These are phyloP conservation scores for Mustela lutreola DNA, from an alignment of 2,113 vertebrate species.

Conservation along the genomic window DNA sequence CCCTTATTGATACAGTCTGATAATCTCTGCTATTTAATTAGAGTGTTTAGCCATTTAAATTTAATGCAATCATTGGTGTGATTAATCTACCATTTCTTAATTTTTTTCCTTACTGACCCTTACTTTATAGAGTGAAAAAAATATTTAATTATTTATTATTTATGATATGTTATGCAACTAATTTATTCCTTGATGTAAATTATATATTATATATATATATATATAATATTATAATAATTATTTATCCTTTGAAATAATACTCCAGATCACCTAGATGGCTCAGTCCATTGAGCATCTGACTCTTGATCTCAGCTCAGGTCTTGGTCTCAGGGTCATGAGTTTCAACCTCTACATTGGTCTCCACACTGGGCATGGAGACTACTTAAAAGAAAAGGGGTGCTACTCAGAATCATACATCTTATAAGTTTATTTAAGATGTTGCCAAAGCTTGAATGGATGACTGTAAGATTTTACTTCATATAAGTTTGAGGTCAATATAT, in stretches of 20 bases:
- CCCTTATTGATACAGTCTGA: neutral
- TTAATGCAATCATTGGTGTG: neutral
- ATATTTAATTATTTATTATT: constrained; percentile 54
- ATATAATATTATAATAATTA: neutral
- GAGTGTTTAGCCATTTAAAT: neutral
- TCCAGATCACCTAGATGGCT: neutral
- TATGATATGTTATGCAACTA: neutral
- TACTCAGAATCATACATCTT: neutral
- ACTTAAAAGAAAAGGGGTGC: neutral
- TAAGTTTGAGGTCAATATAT: neutral
- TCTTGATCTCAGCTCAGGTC: neutral
- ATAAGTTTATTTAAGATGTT: constrained; percentile 26
- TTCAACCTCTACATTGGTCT: neutral
- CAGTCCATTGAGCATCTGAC: neutral
- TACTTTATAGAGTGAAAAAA: neutral
- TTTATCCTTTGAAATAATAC: neutral
- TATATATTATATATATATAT: no score
- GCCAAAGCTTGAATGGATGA: neutral
- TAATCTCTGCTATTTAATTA: neutral
- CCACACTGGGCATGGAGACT: neutral
- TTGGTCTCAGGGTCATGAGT: neutral
- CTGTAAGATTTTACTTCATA: neutral
- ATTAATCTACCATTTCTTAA: neutral
- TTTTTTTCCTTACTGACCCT: neutral
- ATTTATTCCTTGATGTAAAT: neutral